Conservation (phyloP, 1,140 invertebrate species). For the Metopolophium dirhodum region DNA sequence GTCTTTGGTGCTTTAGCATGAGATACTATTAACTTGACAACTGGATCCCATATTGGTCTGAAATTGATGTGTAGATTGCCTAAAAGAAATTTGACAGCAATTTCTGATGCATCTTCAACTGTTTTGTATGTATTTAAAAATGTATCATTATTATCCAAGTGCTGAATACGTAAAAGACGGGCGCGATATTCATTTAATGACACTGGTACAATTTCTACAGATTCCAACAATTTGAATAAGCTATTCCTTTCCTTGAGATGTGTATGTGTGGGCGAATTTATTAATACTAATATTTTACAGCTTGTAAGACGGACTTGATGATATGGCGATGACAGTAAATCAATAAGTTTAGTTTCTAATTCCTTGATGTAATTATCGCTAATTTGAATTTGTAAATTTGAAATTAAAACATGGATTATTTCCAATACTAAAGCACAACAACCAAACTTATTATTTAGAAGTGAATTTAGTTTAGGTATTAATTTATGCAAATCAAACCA, state of each 20-base stretch:
- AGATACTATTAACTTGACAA: slow-evolving; percentile 74
- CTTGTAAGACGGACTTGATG: slow-evolving; percentile 42
- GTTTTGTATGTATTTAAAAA: slow-evolving; percentile 25
- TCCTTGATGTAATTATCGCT: slow-evolving; percentile 24
- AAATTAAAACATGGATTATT: slow-evolving; percentile 38
- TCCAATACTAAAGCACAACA: slow-evolving; percentile 46
- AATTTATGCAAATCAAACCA: neutral
- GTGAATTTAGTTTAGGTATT: slow-evolving; percentile 28
- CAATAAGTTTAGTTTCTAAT: slow-evolving; percentile 46
- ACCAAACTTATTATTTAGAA: slow-evolving; percentile 47
- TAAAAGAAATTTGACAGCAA: slow-evolving; percentile 77
- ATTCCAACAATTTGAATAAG: slow-evolving; percentile 47
- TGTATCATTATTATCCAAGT: slow-evolving; percentile 66
- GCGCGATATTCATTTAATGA: slow-evolving; percentile 69
- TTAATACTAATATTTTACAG: slow-evolving; percentile 36
- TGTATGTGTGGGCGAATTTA: slow-evolving; percentile 17
- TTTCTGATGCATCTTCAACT: slow-evolving; percentile 40
- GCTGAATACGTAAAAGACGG: slow-evolving; percentile 75
- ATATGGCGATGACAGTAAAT: slow-evolving; percentile 44
- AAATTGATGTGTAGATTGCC: slow-evolving; percentile 87
- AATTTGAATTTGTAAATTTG: slow-evolving; percentile 12
- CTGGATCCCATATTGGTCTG: slow-evolving; percentile 85
- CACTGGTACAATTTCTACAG: slow-evolving; percentile 39
- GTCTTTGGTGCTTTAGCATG: slow-evolving; percentile 64
- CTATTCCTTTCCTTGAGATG: neutral